Base-by-base conservation (phyloP, 2,797 vertebrate species). In the Rhynchonycteris naso region DNA sequence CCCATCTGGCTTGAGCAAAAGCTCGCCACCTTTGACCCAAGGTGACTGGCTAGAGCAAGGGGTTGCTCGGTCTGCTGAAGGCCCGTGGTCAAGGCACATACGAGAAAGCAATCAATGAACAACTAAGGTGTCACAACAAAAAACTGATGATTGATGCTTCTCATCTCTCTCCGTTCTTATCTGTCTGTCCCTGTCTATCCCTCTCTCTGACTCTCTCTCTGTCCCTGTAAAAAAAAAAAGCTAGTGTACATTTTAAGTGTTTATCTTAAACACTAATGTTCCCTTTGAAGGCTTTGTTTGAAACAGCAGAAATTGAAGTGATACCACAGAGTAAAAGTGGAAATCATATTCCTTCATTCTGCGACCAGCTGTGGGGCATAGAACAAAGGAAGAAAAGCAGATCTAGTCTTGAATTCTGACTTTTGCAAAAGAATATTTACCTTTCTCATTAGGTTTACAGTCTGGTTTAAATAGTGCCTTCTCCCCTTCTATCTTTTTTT, bases 351-450 rank as follows among this genome's bases (percentile, higher is more conserved):
- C 24, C 22, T 95, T 22, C 14, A 63, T 38, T 69, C 26, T 52
- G 18, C 61, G 33, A 52, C 26, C 47, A 22, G 68, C 50, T 74
- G n/a, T 58, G 26, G 54, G 4, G 21, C 85, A 33, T 85, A 82
- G 68, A 66, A 90, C 80, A 61, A 93, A 83, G 33, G 47, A 47
- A 72, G 63, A 71, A 69, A 82, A 95, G 43, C 38, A 76, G 14
- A 56, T 54, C 7, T 66, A 52, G 15, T 88, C 43, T 69, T 93
- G 59, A 87, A 74, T 84, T 33, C 33, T 83, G 59, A 87, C 12
- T 54, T 95, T 90, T 81, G 30, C 11, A 35, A 90, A 95, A 65
- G 6, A 95, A 92, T 86, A 92, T 88, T 88, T 74, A 47, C 35
- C 38, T 88, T 90, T 94, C 58, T 94, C 54, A 26, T 86, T 88